phyloP scores from a whole-genome alignment of 2,888 invertebrate species.

The Alentia gelatinosa region DNA sequence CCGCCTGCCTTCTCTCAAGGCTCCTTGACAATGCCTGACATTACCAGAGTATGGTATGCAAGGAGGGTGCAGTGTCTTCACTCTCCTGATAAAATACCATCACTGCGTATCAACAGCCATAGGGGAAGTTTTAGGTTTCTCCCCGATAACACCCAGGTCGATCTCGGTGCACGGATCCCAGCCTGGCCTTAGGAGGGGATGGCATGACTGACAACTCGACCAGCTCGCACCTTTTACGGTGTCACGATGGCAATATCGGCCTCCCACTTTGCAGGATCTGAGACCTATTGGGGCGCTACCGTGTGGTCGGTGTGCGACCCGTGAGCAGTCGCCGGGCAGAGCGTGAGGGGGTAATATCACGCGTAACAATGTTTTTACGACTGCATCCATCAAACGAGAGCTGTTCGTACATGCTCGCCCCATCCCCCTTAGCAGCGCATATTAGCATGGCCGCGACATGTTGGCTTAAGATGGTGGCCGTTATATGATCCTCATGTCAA shows the following conservation, averaged over 20 bases:
- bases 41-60: too few relatives aligned
- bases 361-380: constrained; percentile 24
- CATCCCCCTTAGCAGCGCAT: not conserved
- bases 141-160: too few relatives aligned
- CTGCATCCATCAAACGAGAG: not conserved
- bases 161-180: too few relatives aligned
- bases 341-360: not conserved
- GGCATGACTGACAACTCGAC: constrained; percentile 13
- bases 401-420: not conserved
- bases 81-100: too few relatives aligned
- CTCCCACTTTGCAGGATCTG: not conserved
- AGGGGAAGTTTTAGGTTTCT: too few relatives aligned
- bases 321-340: not conserved
- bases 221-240: not conserved
- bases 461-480: too few relatives aligned
- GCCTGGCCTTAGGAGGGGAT: not conserved
- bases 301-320: too few relatives aligned
- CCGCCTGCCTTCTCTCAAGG: too few relatives aligned
- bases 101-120: too few relatives aligned
- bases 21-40: too few relatives aligned
- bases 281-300: not conserved
- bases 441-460: not conserved
- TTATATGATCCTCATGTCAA: too few relatives aligned
- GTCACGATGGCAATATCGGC: not conserved
- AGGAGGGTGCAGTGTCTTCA: too few relatives aligned